These are phyloP conservation scores for Cyprinella venusta DNA, from an alignment of 2,797 vertebrate genomes.

Conservation along the genomic window DNA sequence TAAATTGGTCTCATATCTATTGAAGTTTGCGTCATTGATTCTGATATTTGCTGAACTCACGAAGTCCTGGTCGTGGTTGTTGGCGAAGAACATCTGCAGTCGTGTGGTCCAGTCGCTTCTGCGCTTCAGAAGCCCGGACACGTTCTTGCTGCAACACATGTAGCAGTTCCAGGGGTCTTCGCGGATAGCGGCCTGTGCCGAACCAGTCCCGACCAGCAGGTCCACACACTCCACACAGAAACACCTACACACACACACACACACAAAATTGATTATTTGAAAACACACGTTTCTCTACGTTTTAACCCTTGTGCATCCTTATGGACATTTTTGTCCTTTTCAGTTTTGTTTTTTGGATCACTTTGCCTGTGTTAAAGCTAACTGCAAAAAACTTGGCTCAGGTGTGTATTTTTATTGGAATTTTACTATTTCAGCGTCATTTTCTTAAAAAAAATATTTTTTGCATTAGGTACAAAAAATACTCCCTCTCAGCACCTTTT, in stretches of 20 bases:
- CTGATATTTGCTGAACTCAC: conserved; percentile 73
- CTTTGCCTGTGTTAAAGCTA: too few relatives aligned
- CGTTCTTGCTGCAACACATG: conserved; percentile 86
- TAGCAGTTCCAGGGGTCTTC: conserved; percentile 97
- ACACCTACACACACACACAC: conserved; percentile 81
- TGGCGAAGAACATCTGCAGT: conserved; percentile 93
- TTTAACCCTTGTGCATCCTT: too few relatives aligned
- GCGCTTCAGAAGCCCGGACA: conserved; percentile 82
- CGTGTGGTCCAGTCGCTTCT: conserved; percentile 89
- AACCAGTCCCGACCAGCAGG: conserved; percentile 87
- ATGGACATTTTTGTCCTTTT: too few relatives aligned
- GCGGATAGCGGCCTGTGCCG: conserved; percentile 81
- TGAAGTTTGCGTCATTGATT: background rate
- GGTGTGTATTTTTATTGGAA: too few relatives aligned
- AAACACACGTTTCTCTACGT: background rate
- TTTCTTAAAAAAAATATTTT: too few relatives aligned
- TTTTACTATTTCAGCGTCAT: too few relatives aligned
- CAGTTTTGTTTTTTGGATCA: too few relatives aligned
- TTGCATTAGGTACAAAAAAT: too few relatives aligned
- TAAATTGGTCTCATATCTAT: background rate
- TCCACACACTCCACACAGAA: conserved; percentile 97
- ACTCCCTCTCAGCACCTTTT: too few relatives aligned
- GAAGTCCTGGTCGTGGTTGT: conserved; percentile 89
- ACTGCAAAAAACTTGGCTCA: too few relatives aligned
- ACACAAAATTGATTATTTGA: background rate